These are phyloP conservation scores for Ypsolopha scabrella DNA, from an alignment of 2,888 invertebrate species.

Conservation along the genomic window DNA sequence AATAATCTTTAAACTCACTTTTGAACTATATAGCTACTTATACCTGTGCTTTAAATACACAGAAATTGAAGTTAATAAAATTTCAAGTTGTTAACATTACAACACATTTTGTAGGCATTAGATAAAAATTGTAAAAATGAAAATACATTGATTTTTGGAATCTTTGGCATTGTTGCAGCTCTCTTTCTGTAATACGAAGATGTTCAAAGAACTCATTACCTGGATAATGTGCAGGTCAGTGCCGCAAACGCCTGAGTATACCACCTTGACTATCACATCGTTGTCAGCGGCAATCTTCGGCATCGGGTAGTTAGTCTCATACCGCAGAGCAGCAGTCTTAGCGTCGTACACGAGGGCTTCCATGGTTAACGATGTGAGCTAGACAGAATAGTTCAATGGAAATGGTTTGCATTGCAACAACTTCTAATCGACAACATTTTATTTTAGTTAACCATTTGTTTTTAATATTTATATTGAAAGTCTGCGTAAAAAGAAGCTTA, in stretches of 20 bases:
- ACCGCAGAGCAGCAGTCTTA: constrained; percentile 43
- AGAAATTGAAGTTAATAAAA: too few species aligned
- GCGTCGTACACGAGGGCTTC: constrained; percentile 70
- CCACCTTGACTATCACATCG: constrained; percentile 75
- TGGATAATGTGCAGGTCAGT: constrained; percentile 79
- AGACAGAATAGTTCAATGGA: too few species aligned
- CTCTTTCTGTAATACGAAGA: background rate
- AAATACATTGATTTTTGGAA: background rate
- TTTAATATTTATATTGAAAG: too few species aligned
- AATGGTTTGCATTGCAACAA: too few species aligned
- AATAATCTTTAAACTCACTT: too few species aligned
- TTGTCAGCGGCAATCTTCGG: constrained; percentile 59
- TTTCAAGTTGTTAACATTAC: too few species aligned
- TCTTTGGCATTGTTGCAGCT: background rate
- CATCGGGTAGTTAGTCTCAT: constrained; percentile 47
- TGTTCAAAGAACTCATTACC: constrained; percentile 39
- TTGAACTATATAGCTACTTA: background rate
- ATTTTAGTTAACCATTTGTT: too few species aligned
- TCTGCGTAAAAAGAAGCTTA: too few species aligned
- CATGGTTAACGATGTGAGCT: constrained; percentile 25
- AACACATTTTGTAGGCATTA: background rate
- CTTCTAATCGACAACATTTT: too few species aligned
- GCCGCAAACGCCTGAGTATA: constrained; percentile 78
- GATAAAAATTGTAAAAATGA: background rate
- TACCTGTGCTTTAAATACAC: background rate